Percentiles rank a stretch among this genome's conserved stretches.
Evolutionary conservation across 2,797 vertebrate species (phyloP).

Genomic region (Coendou prehensilis): DNA sequence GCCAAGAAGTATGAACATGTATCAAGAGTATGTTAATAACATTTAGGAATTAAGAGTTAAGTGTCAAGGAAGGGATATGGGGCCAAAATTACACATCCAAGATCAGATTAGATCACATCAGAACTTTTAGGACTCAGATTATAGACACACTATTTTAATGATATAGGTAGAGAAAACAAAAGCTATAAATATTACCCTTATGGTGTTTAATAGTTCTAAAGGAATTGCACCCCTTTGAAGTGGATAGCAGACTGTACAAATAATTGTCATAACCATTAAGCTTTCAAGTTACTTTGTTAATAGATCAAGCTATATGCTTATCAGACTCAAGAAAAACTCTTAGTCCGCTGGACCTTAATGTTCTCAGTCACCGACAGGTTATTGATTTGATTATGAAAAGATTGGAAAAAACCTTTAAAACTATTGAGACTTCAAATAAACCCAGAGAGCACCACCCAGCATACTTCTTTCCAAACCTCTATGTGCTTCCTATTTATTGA

Average conservation of each 20-base stretch:
- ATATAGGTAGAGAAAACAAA: background rate
- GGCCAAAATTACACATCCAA: background rate
- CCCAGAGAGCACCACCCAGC: background rate
- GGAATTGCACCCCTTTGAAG: background rate
- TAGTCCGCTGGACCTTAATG: background rate
- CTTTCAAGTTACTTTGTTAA: slow-evolving; percentile 49
- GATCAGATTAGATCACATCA: background rate
- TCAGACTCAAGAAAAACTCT: slow-evolving; percentile 44
- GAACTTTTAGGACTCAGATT: background rate
- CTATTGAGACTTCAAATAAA: slow-evolving; percentile 45
- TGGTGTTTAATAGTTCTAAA: background rate
- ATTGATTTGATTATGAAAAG: slow-evolving; percentile 53
- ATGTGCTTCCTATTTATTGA: background rate
- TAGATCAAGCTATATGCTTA: background rate
- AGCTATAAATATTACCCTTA: background rate
- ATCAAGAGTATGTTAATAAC: background rate
- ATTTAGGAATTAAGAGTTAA: slow-evolving; percentile 24
- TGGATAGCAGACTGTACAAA: slow-evolving; percentile 21
- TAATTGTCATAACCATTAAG: slow-evolving; percentile 11
- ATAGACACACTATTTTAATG: background rate
- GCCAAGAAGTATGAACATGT: background rate
- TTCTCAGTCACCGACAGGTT: slow-evolving; percentile 22
- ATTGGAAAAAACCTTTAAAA: slow-evolving; percentile 41
- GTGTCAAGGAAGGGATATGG: background rate
- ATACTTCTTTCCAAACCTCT: background rate